Base-by-base conservation (phyloP, 64 coral and sea anemone genomes). In the Dendronephthya gigantea region DNA sequence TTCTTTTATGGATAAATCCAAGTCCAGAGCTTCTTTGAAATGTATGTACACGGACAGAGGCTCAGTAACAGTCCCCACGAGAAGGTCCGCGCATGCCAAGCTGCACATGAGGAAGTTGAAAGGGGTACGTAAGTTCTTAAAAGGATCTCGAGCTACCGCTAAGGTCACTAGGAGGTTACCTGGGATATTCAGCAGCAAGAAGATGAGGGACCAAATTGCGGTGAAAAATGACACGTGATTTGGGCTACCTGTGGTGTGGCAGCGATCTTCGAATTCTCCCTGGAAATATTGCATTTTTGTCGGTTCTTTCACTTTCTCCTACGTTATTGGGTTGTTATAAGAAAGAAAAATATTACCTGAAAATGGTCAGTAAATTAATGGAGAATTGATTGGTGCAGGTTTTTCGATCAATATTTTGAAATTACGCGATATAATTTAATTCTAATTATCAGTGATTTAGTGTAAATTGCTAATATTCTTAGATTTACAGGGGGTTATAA, bases 101-200 rank as follows among this genome's bases (percentile, higher is more conserved):
- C 90, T 97, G 29, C 91, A 91, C 6, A 97, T 89, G 9, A 97
- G 90, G 72, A 90, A 97, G 68, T 93, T 97, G 40, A 97, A 97
- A 4, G 94, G 94, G 15, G 91, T 93, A 14, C 89, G 30, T 35
- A 97, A 87, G 17, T 97, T 91, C 90, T 66, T 97, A 86, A 93
- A 93, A 0, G 94, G 94, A 87, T 97, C 94, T 4, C 93, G 85
- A 55, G 93, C 89, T 9, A 97, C 92, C 9, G 94, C 94, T 16
- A 97, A 47, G 75, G 93, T 91, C 14, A 97, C 94, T 28, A 97
- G 81, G 31, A 97, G 69, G 55, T 97, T 97, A 27, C 94, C 94
- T 31, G 91, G 94, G 29, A 97, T 83, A 2, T 91, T 97, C 31
- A 97, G 58, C 5, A 93, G 59, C 66, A 88, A 86, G 19, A 97